These are phyloP conservation scores for Mythimna impura DNA, from an alignment of 2,888 invertebrate species.

Conservation along the genomic window DNA sequence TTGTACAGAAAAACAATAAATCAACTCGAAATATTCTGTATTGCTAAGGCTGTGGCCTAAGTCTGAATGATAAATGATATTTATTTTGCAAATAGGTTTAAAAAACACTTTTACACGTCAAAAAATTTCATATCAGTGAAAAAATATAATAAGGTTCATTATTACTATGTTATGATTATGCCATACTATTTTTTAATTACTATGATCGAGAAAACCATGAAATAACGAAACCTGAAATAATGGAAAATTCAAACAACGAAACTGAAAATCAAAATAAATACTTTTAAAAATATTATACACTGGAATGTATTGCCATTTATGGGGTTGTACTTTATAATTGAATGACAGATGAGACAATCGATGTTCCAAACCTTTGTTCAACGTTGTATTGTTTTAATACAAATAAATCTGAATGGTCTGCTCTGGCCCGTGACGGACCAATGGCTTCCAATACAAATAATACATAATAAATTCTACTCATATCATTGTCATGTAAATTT, in stretches of 20 bases:
- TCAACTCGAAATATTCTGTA: no score
- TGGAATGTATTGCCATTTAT: slow-evolving; percentile 39
- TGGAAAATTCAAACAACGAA: background rate
- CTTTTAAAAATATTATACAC: slow-evolving; percentile 39
- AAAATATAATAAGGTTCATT: no score
- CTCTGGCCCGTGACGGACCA: slow-evolving; percentile 54
- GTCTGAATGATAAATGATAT: no score
- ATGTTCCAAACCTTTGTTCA: slow-evolving; percentile 57
- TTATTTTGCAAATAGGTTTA: no score
- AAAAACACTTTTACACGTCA: no score
- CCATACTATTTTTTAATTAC: no score
- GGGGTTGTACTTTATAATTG: slow-evolving; percentile 44
- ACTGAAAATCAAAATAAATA: slow-evolving; percentile 17
- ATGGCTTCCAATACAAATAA: slow-evolving; percentile 55
- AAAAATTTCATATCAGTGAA: no score
- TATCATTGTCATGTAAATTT: slow-evolving; percentile 65
- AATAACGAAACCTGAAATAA: no score
- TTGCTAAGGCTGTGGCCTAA: no score
- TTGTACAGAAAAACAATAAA: no score
- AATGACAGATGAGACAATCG: slow-evolving; percentile 52
- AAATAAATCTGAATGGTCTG: slow-evolving; percentile 60
- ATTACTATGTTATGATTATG: no score
- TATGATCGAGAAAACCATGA: no score
- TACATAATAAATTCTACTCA: slow-evolving; percentile 61
- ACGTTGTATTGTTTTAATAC: slow-evolving; percentile 64